Evolutionary conservation across 2,888 invertebrate species (phyloP), one percentile per base, ranked within the genome.

Genomic region (Conus canariensis): DNA sequence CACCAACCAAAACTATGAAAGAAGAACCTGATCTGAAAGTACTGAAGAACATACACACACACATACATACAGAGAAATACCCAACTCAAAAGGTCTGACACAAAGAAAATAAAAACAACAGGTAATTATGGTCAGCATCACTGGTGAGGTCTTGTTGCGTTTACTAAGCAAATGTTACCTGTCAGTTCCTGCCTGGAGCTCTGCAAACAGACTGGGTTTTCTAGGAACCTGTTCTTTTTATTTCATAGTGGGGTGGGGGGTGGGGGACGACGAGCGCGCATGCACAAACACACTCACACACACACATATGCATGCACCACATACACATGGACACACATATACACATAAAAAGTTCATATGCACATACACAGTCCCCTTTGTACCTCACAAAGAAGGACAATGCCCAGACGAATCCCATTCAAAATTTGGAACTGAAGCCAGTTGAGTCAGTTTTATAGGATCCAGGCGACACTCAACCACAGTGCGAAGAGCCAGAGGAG

Each of bases 1-100:
- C 58, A 45, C 58, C 82, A 83, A 83, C 45, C 56, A 83, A 82
- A 83, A 83, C 12, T 83, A 45, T 83, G 30, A 19, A 10, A 83
- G 0, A 56, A 30, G 30, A 83, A 83, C 45, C 56, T 56, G 25
- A 59, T 58, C 85, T 85, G 85, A 59, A 85, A 85, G 22, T 25
- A 83, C 2, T 82, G 14, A 45, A 4, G 45, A 45, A 45, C 45
- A 45, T 45, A 45, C 45, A 45, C 45, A 45, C 45, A 45, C 45
- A 45, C 45, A 45, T 45, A 45, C 45, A 45, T 4, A 45, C 45
- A 45, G 45, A 45, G 45, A 45, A 45, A 45, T 45, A 45, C 45
- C 45, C 45, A 45, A 45, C 45, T 45, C 45, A 45, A 45, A 45
- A 45, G 45, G 45, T 45, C 3, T 45, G 45, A 45, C 45, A 45